Evolutionary conservation across 2,888 invertebrate species (phyloP).

Genomic region (Aspidiotus destructor): DNA sequence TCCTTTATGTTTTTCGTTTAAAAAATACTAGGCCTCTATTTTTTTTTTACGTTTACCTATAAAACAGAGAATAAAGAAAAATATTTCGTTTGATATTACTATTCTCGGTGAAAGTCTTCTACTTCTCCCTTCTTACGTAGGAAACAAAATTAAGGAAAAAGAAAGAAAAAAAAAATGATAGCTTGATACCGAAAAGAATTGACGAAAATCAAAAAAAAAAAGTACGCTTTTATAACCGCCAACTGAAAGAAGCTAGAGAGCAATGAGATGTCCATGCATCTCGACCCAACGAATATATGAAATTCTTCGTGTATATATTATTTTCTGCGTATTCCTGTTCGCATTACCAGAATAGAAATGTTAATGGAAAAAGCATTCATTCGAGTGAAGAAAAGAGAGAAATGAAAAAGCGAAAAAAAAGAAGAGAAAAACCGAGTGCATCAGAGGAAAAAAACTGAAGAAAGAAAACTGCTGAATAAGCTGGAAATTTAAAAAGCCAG

Average conservation of each 20-base stretch:
- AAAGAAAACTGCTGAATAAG: constrained; percentile 27
- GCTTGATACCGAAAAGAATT: background rate
- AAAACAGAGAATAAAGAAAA: constrained; percentile 30
- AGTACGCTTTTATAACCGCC: too few species aligned
- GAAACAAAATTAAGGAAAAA: background rate
- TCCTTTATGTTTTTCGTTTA: constrained; percentile 30
- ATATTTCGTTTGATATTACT: constrained; percentile 32
- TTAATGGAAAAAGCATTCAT: constrained; percentile 28
- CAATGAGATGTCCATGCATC: too few species aligned
- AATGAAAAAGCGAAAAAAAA: constrained; percentile 6
- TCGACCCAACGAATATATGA: too few species aligned
- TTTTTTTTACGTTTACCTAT: constrained; percentile 28
- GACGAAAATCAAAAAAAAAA: constrained; percentile 22
- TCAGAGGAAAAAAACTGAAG: background rate
- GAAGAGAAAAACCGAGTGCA: constrained; percentile 1
- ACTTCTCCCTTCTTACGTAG: constrained; percentile 6
- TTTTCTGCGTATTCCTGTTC: background rate
- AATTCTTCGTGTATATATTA: too few species aligned
- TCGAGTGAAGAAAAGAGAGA: background rate
- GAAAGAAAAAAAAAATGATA: background rate
- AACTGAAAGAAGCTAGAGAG: too few species aligned
- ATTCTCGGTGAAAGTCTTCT: constrained; percentile 1
- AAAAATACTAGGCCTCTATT: constrained; percentile 14
- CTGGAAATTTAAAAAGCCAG: constrained; percentile 12
- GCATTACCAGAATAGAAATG: background rate